Evolutionary conservation across 2,797 vertebrate species (phyloP), one percentile per base, ranked within the genome.

Genomic region (Anguilla marmorata): DNA sequence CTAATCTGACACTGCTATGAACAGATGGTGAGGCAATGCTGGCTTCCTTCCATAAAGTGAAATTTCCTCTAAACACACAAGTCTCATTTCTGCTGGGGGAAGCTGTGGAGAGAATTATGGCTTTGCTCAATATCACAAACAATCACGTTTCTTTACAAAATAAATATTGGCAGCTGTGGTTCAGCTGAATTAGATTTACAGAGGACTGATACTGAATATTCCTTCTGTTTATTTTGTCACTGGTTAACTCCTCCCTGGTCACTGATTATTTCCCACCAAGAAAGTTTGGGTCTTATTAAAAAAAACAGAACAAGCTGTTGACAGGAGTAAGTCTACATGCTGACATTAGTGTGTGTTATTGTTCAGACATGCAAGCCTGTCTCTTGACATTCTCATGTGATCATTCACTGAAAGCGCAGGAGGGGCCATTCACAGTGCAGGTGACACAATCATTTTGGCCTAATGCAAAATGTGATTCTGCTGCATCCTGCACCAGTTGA

Each of bases 11-110:
- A 50, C 74, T 41, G 79, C 21, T 11, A 80, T 9, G 21, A 82
- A 82, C 79, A 82, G 79, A 82, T 82, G 79, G 79, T 24, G 45
- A 82, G 45, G 45, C 7, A 21, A 82, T 19, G 11, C 79, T 82
- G 14, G 79, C 45, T 24, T 50, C 45, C 45, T 1, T 41, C 79
- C 45, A 82, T 50, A 21, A 82, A 50, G 24, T 2, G 45, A 82
- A 82, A 82, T 82, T 48, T 48, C 19, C 79, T 50, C 79, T 7
- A 80, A 80, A 24, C 76, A 80, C 76, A 80, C 33, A 41, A 27
- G 16, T 80, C 37, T 21, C 14, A 41, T 80, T 80, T 80, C 76
- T 79, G 33, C 74, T 37, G 37, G 72, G 72, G 27, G 72, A 76
- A 3, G 14, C 72, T 16, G 33, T 19, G 33, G 12, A 21, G 21